Conservation (phyloP, 2,888 invertebrate genomes). For the Rhodophaea formosa region DNA sequence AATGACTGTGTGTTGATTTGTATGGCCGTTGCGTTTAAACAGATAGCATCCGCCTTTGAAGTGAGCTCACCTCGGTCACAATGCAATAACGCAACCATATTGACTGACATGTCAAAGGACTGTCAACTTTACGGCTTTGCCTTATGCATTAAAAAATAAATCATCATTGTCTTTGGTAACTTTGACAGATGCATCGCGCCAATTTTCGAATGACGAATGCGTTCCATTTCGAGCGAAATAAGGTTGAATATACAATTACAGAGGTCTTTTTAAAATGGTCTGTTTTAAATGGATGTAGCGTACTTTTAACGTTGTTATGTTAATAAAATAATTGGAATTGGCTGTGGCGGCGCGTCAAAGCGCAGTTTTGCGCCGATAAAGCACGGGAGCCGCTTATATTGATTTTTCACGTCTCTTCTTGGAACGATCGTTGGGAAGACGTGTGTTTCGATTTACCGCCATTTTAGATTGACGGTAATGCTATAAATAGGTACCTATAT, state of each 20-base stretch:
- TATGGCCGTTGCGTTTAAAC: constrained; percentile 13
- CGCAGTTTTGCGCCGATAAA: constrained; percentile 18
- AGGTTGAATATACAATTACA: constrained; percentile 2
- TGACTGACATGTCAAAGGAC: not conserved
- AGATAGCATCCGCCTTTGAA: constrained; percentile 17
- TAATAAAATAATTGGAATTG: constrained; percentile 28
- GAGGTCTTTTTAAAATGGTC: constrained; percentile 9
- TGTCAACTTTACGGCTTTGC: constrained; percentile 17
- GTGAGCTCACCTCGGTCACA: not conserved
- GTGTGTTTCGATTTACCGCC: constrained; percentile 18
- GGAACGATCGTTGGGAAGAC: constrained; percentile 21
- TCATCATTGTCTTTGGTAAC: constrained; percentile 12
- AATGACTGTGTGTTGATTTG: constrained; percentile 15
- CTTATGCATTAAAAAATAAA: constrained; percentile 1
- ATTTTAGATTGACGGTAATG: constrained; percentile 3
- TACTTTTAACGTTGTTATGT: constrained; percentile 24
- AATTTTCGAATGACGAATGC: constrained; percentile 3
- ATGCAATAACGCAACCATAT: not conserved
- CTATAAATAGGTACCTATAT: too few species aligned
- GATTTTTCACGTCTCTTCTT: constrained; percentile 22
- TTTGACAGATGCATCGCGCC: constrained; percentile 11
- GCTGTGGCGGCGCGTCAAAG: constrained; percentile 24
- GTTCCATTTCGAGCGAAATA: not conserved
- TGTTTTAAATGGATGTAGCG: constrained; percentile 21
- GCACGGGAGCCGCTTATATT: constrained; percentile 19